A percentile compares a stretch with the other conserved stretches of the same genome.
These are phyloP conservation scores for Aptenodytes patagonicus DNA, from an alignment of 2,113 vertebrate species.

Conservation along the genomic window DNA sequence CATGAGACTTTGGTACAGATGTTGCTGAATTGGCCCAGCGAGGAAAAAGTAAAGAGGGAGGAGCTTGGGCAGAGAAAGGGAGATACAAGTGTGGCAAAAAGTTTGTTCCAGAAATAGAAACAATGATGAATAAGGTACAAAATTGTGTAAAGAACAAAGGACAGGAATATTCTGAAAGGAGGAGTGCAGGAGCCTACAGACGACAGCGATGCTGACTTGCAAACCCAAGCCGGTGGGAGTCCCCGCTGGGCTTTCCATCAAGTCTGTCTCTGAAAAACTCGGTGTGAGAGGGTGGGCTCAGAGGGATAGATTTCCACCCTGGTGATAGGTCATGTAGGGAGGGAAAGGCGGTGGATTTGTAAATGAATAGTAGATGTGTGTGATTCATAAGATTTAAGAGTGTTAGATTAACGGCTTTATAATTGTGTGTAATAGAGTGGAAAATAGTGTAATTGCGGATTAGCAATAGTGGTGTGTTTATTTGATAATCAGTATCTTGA, in stretches of 20 bases:
- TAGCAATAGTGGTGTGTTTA: neutral
- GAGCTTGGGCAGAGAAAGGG: neutral
- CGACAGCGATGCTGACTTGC: neutral
- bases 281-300: neutral
- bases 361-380: neutral
- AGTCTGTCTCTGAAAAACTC: neutral
- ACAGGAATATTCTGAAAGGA: neutral
- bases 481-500: neutral
- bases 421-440: neutral
- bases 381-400: neutral
- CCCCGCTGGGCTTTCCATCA: neutral
- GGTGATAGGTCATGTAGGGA: neutral
- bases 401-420: neutral
- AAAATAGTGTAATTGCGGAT: neutral
- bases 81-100: neutral
- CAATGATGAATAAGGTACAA: neutral
- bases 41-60: neutral
- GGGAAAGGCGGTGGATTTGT: neutral
- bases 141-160: neutral
- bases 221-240: rapidly evolving
- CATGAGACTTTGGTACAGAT: neutral
- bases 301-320: neutral
- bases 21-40: neutral
- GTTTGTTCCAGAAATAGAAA: neutral
- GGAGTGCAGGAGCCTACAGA: neutral